Percentiles rank a stretch among this genome's conserved stretches.
These are phyloP conservation scores for Sitophilus oryzae DNA, from an alignment of 1,140 invertebrate genomes.

Conservation along the genomic window DNA sequence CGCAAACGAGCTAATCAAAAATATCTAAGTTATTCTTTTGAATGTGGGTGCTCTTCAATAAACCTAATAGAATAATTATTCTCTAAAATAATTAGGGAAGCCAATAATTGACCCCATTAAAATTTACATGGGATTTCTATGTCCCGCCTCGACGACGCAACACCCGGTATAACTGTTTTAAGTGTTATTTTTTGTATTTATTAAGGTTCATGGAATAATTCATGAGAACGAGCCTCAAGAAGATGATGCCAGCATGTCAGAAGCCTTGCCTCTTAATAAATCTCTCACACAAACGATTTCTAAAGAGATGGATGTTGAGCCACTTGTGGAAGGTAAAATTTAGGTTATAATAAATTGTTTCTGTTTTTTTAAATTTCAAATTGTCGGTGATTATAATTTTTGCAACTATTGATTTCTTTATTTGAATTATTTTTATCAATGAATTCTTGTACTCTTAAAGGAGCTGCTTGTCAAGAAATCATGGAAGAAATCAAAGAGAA, in stretches of 20 bases:
- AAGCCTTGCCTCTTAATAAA: constrained; percentile 34
- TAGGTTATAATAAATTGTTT: too few species aligned
- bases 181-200: constrained; percentile 1
- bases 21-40: too few species aligned
- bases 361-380: too few species aligned
- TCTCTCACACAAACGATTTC: constrained; percentile 42
- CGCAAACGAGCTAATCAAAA: too few species aligned
- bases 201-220: constrained; percentile 29
- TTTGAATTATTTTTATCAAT: not conserved
- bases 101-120: too few species aligned
- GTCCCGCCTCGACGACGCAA: too few species aligned
- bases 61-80: too few species aligned
- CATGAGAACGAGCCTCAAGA: constrained; percentile 30
- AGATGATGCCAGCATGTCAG: constrained; percentile 33
- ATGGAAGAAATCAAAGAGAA: constrained; percentile 41
- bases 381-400: too few species aligned
- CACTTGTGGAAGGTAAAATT: constrained; percentile 12
- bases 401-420: not conserved
- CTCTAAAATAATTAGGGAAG: too few species aligned
- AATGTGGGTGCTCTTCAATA: too few species aligned
- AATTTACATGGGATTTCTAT: too few species aligned
- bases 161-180: not conserved
- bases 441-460: constrained; percentile 16
- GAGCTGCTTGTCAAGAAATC: constrained; percentile 41
- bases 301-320: constrained; percentile 36